These are phyloP conservation scores for Lasioglossum morio DNA, from an alignment of 2,888 invertebrate species.

Conservation along the genomic window DNA sequence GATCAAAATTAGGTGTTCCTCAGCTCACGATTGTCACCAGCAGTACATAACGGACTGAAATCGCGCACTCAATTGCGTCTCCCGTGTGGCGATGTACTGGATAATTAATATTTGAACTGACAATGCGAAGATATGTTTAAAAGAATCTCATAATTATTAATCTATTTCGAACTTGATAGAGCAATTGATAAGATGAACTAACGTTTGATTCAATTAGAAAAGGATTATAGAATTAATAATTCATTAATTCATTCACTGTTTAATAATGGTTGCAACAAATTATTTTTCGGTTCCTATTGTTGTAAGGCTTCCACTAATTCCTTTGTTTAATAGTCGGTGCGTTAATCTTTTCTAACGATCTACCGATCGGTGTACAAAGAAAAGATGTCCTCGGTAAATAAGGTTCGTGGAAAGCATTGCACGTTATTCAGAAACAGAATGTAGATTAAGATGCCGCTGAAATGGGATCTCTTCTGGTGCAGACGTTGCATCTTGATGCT, in stretches of 20 bases:
- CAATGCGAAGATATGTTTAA: neutral
- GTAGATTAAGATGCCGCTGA: constrained; percentile 35
- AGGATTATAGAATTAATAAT: neutral
- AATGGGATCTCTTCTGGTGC: constrained; percentile 22
- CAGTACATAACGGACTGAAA: neutral
- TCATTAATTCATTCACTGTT: neutral
- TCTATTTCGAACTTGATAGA: neutral
- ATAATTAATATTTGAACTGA: neutral
- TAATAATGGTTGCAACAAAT: neutral
- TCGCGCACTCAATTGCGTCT: neutral
- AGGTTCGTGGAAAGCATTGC: neutral
- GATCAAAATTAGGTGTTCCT: neutral
- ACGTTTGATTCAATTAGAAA: neutral
- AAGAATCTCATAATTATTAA: neutral
- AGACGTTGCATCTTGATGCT: constrained; percentile 58
- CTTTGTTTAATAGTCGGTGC: neutral
- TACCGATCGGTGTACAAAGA: neutral
- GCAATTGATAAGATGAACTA: neutral
- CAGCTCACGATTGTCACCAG: neutral
- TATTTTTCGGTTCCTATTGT: neutral
- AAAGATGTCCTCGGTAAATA: constrained; percentile 35
- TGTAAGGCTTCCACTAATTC: neutral
- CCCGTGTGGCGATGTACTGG: no score
- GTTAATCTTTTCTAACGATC: neutral
- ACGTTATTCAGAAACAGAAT: constrained; percentile 13